A percentile compares a stretch with the other conserved stretches of the same genome.
phyloP scores from a whole-genome alignment of 2,113 vertebrate species.

The Anser cygnoides region DNA sequence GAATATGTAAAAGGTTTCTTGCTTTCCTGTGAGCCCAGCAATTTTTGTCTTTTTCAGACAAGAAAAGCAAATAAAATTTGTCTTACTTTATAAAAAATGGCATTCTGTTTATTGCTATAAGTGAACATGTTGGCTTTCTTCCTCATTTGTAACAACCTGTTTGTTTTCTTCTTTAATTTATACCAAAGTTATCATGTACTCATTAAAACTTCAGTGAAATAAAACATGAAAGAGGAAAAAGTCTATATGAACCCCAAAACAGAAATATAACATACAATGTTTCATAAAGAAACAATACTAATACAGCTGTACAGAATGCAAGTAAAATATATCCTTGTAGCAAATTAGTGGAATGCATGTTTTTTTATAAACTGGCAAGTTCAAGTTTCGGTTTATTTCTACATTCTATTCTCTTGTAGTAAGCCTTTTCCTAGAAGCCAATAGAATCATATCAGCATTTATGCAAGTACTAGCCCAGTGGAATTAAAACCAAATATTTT shows the following conservation, averaged over 20 bases:
- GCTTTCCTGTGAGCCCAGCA: not conserved
- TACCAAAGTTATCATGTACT: not conserved
- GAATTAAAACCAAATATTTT: not conserved
- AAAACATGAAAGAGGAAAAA: not conserved
- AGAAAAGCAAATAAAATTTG: not conserved
- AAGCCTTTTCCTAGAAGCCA: not conserved
- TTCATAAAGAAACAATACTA: not conserved
- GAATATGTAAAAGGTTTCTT: not conserved
- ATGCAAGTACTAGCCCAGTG: accelerated
- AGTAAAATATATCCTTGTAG: not conserved
- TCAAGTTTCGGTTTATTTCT: not conserved
- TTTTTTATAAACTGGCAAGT: not conserved
- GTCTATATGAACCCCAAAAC: not conserved
- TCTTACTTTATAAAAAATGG: not conserved
- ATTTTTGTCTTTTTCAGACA: not conserved
- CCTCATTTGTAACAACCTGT: not conserved
- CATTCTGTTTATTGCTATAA: not conserved
- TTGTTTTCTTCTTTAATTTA: not conserved
- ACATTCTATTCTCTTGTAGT: not conserved
- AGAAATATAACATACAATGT: not conserved
- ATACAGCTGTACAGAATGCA: not conserved
- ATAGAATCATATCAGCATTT: accelerated
- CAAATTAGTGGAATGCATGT: not conserved
- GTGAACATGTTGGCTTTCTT: not conserved
- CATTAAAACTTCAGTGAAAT: not conserved